Percentiles rank a stretch among this genome's conserved stretches.
Conservation (phyloP, 1,140 invertebrate genomes). For the Ceratina japonica region DNA sequence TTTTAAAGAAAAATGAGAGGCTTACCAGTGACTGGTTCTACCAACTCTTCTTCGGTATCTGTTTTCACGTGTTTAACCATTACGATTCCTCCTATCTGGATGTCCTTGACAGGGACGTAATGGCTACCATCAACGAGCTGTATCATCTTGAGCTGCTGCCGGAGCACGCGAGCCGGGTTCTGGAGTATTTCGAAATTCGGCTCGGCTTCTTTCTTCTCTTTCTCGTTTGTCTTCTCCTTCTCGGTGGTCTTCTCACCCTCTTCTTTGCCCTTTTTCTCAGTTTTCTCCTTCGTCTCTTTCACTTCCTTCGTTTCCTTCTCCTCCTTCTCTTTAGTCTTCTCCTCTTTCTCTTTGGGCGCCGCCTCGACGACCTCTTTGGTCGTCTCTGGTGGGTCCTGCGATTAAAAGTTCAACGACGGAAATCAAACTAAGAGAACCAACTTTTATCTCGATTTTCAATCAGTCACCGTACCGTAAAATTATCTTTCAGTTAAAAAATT, state of each 20-base stretch:
- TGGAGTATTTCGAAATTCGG: slow-evolving; percentile 94
- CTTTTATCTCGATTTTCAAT: background rate
- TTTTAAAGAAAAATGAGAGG: background rate
- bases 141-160: slow-evolving; percentile 95
- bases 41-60: slow-evolving; percentile 89
- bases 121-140: slow-evolving; percentile 88
- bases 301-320: slow-evolving; percentile 76
- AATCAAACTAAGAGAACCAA: no score
- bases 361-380: slow-evolving; percentile 27
- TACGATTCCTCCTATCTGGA: slow-evolving; percentile 96
- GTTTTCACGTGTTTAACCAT: slow-evolving; percentile 93
- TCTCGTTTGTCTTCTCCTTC: slow-evolving; percentile 80
- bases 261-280: slow-evolving; percentile 77
- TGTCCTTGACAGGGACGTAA: slow-evolving; percentile 94
- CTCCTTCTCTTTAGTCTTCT: slow-evolving; percentile 72
- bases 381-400: slow-evolving; percentile 36
- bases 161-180: slow-evolving; percentile 96
- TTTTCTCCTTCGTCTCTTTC: slow-evolving; percentile 82
- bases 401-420: no score
- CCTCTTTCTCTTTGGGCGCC: slow-evolving; percentile 67
- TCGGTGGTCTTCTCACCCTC: slow-evolving; percentile 72
- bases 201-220: slow-evolving; percentile 90
- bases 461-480: background rate
- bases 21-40: slow-evolving; percentile 92
- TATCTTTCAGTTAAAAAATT: no score